Base-by-base conservation (phyloP, 2,797 vertebrate genomes). In the Gobionotothen gibberifrons region DNA sequence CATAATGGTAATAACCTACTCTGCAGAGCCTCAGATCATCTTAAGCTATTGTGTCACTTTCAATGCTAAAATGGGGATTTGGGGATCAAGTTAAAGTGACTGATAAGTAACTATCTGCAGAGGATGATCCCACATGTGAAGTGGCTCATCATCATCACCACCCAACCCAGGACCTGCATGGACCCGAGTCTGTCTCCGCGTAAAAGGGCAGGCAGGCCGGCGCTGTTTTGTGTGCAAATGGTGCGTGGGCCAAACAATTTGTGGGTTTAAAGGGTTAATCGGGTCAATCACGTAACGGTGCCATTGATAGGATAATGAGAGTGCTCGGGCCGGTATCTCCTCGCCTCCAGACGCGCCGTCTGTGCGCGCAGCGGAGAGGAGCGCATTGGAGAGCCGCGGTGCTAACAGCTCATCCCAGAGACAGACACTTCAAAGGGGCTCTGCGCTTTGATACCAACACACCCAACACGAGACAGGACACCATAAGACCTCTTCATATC, bases 51-150 rank as follows among this genome's bases (percentile, higher is more conserved):
- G 54, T 40, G 22, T 29, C 6, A 5, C 48, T 64, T 15, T 52
- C 47, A 26, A 17, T 22, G 48, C n/a, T 52, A 26, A 51, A 52
- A 8, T 7, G 36, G 29, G 9, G 65, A 39, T 48, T 29, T 22
- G 9, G 21, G 47, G 46, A 43, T 59, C 44, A 49, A 9, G 19
- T 12, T 49, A 32, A 40, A 68, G 44, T 3, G 44, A 13, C 19
- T 22, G 68, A 70, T 61, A 26, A 26, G 4, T 26, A 70, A 70
- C 47, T 22, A 61, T 17, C 57, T 46, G 42, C 2, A 2, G 40
- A 66, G 11, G 63, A 47, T 11, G 43, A 63, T 40, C 58, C 48
- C 11, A 9, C 42, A 48, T 55, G 49, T 16, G 68, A 61, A 44
- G 57, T 7, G 40, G 36, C 48, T 57, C 65, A 21, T 16, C 3